These are phyloP conservation scores for Chanos chanos DNA, from an alignment of 2,797 vertebrate species.

Conservation along the genomic window DNA sequence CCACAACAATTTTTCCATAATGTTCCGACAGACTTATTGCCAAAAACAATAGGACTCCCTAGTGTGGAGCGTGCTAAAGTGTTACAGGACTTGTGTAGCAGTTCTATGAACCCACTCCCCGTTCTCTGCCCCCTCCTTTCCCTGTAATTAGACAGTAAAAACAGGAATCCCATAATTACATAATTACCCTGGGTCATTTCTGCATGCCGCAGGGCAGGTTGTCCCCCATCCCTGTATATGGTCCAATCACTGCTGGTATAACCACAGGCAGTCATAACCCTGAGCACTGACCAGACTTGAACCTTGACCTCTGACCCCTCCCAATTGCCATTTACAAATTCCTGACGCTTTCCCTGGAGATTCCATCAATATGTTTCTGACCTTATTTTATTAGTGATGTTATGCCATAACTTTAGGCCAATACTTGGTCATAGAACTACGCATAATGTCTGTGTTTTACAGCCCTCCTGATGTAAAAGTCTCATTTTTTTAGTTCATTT, in stretches of 20 bases:
- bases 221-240: constrained; percentile 14
- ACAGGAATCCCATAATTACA: constrained; percentile 50
- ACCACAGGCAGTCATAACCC: not conserved
- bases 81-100: too few species aligned
- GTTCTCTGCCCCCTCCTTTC: constrained; percentile 6
- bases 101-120: too few species aligned
- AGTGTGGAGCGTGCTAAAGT: constrained; percentile 31
- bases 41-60: constrained; percentile 35
- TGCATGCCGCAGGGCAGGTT: constrained; percentile 36
- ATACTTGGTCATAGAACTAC: not conserved
- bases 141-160: constrained; percentile 58
- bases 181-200: constrained; percentile 43
- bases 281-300: constrained; percentile 9
- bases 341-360: constrained; percentile 34
- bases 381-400: not conserved
- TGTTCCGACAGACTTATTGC: constrained; percentile 33
- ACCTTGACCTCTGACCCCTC: constrained; percentile 38
- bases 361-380: constrained; percentile 23
- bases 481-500: constrained; percentile 28
- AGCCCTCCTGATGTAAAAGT: constrained; percentile 23
- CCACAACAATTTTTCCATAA: constrained; percentile 44
- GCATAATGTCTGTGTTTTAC: constrained; percentile 35
- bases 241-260: constrained; percentile 6
- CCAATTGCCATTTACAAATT: constrained; percentile 37
- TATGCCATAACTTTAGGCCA: not conserved